A percentile compares a stretch with the other conserved stretches of the same genome.
These are phyloP conservation scores for Acronicta alni DNA, from an alignment of 2,888 invertebrate species.

Conservation along the genomic window DNA sequence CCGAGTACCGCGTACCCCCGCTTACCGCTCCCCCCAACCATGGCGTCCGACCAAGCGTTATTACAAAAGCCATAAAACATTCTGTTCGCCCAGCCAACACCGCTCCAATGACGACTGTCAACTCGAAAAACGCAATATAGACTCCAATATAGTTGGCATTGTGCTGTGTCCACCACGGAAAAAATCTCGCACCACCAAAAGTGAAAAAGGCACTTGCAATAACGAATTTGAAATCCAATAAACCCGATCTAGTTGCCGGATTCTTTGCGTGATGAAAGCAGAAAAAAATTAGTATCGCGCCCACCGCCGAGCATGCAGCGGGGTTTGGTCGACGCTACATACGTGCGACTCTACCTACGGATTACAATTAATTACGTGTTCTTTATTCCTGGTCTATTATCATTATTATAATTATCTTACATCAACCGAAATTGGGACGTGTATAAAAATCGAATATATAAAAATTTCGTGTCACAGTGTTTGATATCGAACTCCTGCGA, in stretches of 20 bases:
- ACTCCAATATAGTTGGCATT: conserved; percentile 71
- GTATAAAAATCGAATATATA: too few species aligned
- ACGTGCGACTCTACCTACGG: not conserved
- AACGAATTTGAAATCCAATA: conserved; percentile 85
- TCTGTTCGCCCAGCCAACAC: conserved; percentile 53
- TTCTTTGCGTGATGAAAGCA: conserved; percentile 56
- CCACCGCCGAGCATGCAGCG: conserved; percentile 16
- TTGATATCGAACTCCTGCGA: too few species aligned
- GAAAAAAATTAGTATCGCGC: conserved; percentile 32
- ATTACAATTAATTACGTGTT: not conserved
- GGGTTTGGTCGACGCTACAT: conserved; percentile 34
- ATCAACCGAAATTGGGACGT: too few species aligned
- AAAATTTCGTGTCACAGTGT: too few species aligned
- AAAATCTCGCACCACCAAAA: conserved; percentile 74
- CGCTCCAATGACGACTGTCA: conserved; percentile 72
- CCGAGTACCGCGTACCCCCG: not conserved
- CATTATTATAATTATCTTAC: too few species aligned
- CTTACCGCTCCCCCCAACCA: conserved; percentile 1
- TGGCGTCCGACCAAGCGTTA: conserved; percentile 58
- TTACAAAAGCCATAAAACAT: conserved; percentile 77
- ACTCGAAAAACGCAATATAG: conserved; percentile 75
- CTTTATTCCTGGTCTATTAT: not conserved
- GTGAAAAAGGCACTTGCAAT: conserved; percentile 81
- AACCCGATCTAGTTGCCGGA: conserved; percentile 61
- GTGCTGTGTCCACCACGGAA: conserved; percentile 66